Evolutionary conservation across 2,888 invertebrate species (phyloP), one percentile per base, ranked within the genome.

Genomic region (Pristionchus fissidentatus): DNA sequence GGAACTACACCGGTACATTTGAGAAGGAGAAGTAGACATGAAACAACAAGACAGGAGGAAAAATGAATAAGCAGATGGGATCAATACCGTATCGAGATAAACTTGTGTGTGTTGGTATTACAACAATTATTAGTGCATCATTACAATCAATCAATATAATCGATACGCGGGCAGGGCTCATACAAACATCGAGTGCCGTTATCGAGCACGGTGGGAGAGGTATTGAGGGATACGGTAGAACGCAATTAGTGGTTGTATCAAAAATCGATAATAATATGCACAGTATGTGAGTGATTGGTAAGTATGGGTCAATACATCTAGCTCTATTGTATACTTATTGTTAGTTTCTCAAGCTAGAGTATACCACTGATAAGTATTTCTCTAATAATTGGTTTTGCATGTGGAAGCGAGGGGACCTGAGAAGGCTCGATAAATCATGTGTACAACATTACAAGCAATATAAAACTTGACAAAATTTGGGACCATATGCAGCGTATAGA

Each of bases 141-240:
- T 41, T 43, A 70, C 43, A 32, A 35, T 62, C 35, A 70, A 7
- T 70, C 22, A 41, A 70, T 43, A 70, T 70, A 32, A 35, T 62
- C 35, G 62, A 70, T 70, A 41, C 70, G 70, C n/a, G n/a, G n/a
- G n/a, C n/a, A n/a, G n/a, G n/a, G n/a, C n/a, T n/a, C n/a, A n/a
- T n/a, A n/a, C n/a, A n/a, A n/a, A n/a, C n/a, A 70, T 41, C 70
- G 70, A 41, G 38, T 1, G 38, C 41, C 22, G 41, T 62, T 1
- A 38, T 1, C 26, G 13, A 38, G 35, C 38, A 70, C 41, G 41
- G 41, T 41, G 26, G 43, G 41, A 41, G 70, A 70, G 70, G 70
- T 70, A 70, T 70, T n/a, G 70, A 70, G 70, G 70, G 62, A 70
- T 70, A 70, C 70, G 70, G 70, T 70, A 43, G 26, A 62, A 35